A percentile compares a stretch with the other conserved stretches of the same genome.
Conservation (phyloP, 2,113 vertebrate genomes). For the Dasypus novemcinctus region DNA sequence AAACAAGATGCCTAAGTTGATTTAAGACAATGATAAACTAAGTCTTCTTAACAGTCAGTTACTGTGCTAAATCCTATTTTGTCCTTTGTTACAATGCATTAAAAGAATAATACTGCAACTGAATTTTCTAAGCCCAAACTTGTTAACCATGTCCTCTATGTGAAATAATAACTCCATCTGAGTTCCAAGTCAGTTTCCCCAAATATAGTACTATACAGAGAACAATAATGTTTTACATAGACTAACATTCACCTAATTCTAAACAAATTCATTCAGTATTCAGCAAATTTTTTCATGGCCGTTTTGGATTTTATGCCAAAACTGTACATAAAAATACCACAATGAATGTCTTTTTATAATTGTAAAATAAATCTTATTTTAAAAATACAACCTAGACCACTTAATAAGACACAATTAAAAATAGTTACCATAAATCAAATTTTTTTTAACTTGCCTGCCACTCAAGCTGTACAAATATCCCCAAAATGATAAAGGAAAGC, state of each 20-base stretch:
- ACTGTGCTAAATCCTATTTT: not conserved
- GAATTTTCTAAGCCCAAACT: not conserved
- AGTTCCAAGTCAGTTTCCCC: not conserved
- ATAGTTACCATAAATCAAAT: not conserved
- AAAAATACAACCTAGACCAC: not conserved
- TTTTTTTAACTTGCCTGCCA: not conserved
- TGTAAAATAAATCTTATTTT: not conserved
- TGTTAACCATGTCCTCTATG: not conserved
- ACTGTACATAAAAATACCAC: not conserved
- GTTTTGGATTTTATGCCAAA: not conserved
- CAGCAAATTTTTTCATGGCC: not conserved
- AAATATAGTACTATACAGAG: not conserved
- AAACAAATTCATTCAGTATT: not conserved
- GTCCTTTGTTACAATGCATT: not conserved
- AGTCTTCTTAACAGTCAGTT: not conserved
- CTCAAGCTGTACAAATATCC: not conserved
- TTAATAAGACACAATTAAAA: not conserved
- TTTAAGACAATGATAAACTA: not conserved
- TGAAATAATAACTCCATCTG: not conserved
- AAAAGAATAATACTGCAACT: not conserved
- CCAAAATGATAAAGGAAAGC: not conserved
- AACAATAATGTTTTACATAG: not conserved
- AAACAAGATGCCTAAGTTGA: not conserved
- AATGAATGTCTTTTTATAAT: not conserved
- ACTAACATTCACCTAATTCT: not conserved